Percentiles rank a stretch among this genome's conserved stretches.
Evolutionary conservation across 2,113 vertebrate genomes (phyloP).

Genomic region (Sula dactylatra): DNA sequence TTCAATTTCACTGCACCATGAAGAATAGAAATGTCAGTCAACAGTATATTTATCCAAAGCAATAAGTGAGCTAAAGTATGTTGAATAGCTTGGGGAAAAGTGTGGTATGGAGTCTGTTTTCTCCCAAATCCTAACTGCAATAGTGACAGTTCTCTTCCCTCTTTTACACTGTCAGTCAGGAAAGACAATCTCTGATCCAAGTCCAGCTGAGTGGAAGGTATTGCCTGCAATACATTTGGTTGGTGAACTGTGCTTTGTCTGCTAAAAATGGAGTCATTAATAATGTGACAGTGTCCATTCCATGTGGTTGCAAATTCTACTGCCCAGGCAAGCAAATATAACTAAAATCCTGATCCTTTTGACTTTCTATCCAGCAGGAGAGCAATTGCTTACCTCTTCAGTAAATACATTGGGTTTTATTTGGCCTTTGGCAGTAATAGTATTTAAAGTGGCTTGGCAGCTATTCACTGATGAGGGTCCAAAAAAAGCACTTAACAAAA

Average conservation of each 20-base stretch:
- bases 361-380: not conserved
- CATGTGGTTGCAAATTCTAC: not conserved
- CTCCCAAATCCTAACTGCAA: not conserved
- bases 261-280: not conserved
- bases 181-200: not conserved
- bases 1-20: not conserved
- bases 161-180: not conserved
- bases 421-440: not conserved
- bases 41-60: not conserved
- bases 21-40: not conserved
- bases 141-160: not conserved
- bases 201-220: not conserved
- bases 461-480: not conserved
- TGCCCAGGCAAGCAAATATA: not conserved
- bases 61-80: not conserved
- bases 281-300: not conserved
- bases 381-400: constrained; percentile 1
- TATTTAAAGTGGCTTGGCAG: constrained; percentile 15
- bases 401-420: not conserved
- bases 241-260: not conserved
- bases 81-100: not conserved
- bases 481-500: constrained; percentile 27
- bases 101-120: not conserved
- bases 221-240: not conserved
- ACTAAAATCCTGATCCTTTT: not conserved